Conservation (phyloP, 1,140 invertebrate genomes). For the Triops longicaudatus region DNA sequence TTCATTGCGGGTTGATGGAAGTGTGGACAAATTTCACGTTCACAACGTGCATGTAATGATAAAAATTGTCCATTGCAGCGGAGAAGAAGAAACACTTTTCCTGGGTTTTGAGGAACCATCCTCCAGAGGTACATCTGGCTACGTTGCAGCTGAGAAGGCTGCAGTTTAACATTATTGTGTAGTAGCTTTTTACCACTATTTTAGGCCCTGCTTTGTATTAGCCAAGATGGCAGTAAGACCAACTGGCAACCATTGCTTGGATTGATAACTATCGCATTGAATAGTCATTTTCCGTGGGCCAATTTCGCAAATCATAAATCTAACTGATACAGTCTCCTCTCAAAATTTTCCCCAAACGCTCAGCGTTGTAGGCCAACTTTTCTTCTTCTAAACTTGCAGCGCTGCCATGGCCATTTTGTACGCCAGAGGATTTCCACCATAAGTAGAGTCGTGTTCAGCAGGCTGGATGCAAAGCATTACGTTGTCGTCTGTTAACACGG, state of each 20-base stretch:
- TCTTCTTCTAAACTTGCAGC: constrained; percentile 77
- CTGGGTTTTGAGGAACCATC: too few relatives aligned
- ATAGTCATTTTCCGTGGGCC: constrained; percentile 86
- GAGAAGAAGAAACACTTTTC: too few relatives aligned
- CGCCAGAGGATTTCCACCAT: constrained; percentile 94
- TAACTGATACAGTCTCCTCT: constrained; percentile 57
- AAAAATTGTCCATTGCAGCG: too few relatives aligned
- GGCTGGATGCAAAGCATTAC: constrained; percentile 87
- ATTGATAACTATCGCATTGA: constrained; percentile 94
- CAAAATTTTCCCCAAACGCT: constrained; percentile 67
- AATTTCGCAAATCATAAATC: constrained; percentile 62
- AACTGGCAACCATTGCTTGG: constrained; percentile 47
- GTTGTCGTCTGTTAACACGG: constrained; percentile 71
- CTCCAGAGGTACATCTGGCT: too few relatives aligned
- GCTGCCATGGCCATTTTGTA: constrained; percentile 73
- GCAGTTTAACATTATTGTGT: too few relatives aligned
- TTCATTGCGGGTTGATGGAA: too few relatives aligned
- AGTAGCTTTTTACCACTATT: too few relatives aligned
- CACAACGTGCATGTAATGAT: too few relatives aligned
- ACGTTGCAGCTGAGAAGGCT: too few relatives aligned
- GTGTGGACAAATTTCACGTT: too few relatives aligned
- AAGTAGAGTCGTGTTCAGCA: constrained; percentile 95
- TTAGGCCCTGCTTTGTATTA: too few relatives aligned
- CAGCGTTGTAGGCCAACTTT: constrained; percentile 77
- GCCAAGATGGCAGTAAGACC: too few relatives aligned